Percentiles rank a stretch among this genome's conserved stretches.
phyloP scores from a whole-genome alignment of 2,113 vertebrate genomes.

The Lophochroa leadbeateri region DNA sequence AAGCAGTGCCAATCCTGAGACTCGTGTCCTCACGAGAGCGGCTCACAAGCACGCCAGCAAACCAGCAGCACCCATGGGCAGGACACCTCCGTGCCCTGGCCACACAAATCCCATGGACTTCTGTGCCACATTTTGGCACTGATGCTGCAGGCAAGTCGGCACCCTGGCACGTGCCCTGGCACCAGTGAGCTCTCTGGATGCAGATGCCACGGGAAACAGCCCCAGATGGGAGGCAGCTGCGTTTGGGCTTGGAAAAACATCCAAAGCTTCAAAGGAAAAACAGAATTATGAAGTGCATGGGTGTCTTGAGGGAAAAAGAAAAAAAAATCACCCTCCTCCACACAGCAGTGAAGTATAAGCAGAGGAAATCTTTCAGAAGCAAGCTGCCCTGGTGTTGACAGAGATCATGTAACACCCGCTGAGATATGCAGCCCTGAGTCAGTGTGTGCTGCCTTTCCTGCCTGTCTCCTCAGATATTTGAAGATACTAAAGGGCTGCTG shows the following conservation, averaged over 20 bases:
- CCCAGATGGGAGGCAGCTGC: constrained; percentile 16
- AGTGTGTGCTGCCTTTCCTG: background rate
- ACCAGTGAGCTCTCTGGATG: background rate
- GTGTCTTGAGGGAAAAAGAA: background rate
- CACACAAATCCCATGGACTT: rapidly evolving
- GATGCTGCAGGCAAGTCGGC: rapidly evolving
- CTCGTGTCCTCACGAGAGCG: rapidly evolving
- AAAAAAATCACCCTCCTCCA: background rate
- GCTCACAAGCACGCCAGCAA: background rate
- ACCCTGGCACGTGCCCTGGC: rapidly evolving
- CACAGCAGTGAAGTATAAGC: background rate
- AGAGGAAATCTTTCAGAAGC: constrained; percentile 1
- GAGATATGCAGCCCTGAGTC: background rate
- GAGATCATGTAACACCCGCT: background rate
- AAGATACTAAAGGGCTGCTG: background rate
- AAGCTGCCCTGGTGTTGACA: constrained; percentile 22
- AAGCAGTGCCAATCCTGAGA: background rate
- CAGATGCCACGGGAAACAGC: background rate
- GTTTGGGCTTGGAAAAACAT: background rate
- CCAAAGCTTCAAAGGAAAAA: background rate
- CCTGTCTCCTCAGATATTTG: background rate
- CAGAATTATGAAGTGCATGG: background rate
- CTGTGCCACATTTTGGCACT: rapidly evolving
- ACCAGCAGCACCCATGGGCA: background rate
- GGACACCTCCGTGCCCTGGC: rapidly evolving